Base-by-base conservation (phyloP, 2,113 vertebrate genomes). In the Paralichthys olivaceus region DNA sequence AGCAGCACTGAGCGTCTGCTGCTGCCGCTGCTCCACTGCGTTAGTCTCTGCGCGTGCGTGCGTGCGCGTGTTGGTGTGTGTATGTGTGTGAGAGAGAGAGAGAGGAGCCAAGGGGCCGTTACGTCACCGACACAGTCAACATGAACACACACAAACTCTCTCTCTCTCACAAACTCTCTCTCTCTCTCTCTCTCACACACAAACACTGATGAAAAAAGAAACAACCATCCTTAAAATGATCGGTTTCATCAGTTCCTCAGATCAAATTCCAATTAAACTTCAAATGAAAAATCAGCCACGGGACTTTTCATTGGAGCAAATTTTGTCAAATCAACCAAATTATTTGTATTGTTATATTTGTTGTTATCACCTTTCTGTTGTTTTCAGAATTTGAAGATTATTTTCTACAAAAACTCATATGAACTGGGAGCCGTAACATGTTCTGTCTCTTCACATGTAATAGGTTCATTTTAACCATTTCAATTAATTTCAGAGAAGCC, bases 1-100 rank as follows among this genome's bases (percentile, higher is more conserved):
- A 74, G 81, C 78, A 71, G 78, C 79, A 79, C 91, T 62, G 89
- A 89, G 84, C 83, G 87, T 84, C 87, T 90, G 87, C 84, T 85
- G 78, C 80, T 80, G 82, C 82, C 63, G 84, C 76, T 55, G 55
- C 55, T 20, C 22, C 20, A 55, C 22, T 55, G 53, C 53, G 53
- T 55, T 28, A 25, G n/a, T 55, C 25, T 57, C 13, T 25, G 81
- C 19, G 79, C 28, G 66, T 25, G 51, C 23, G 68, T 28, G 43
- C 32, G 73, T 12, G 74, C 53, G 84, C 13, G 40, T 17, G 70
- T 19, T 56, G 14, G 79, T 49, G 32, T 25, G 75, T n/a, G 62
- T 23, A 68, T 29, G 77, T 37, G 37, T 28, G 64, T 45, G 49
- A 47, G 78, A 45, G 65, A 64, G 77, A 37, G 70, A 73, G 79